Percentiles rank a stretch among this genome's conserved stretches.
Evolutionary conservation across 2,797 vertebrate genomes (phyloP).

Genomic region (Orientallactaga sibirica): DNA sequence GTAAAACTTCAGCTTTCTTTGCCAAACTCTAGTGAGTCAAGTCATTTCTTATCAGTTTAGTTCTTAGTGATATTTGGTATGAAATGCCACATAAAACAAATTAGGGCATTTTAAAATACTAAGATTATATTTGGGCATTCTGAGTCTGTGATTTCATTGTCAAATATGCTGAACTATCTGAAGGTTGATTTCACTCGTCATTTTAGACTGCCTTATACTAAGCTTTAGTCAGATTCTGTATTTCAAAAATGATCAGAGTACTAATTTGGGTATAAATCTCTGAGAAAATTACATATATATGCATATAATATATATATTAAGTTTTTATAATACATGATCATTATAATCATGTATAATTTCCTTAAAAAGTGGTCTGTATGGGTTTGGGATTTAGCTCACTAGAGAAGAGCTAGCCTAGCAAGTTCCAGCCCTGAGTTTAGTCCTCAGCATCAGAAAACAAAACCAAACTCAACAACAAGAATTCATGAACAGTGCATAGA

Average conservation of each 20-base stretch:
- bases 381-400: no score
- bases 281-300: neutral
- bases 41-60: neutral
- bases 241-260: neutral
- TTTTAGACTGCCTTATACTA: neutral
- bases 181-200: neutral
- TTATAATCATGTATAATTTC: neutral
- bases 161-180: neutral
- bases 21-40: neutral
- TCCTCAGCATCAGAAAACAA: no score
- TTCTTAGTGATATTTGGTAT: neutral
- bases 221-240: neutral
- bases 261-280: neutral
- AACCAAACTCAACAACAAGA: no score
- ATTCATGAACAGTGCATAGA: neutral
- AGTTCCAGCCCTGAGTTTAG: no score
- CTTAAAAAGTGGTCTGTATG: neutral
- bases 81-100: conserved; percentile 43
- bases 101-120: conserved; percentile 13
- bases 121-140: neutral
- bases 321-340: neutral
- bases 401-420: no score
- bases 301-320: neutral
- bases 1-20: conserved; percentile 20
- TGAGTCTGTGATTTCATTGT: neutral